These are phyloP conservation scores for Tachystola acroxantha DNA, from an alignment of 2,888 invertebrate genomes.

Conservation along the genomic window DNA sequence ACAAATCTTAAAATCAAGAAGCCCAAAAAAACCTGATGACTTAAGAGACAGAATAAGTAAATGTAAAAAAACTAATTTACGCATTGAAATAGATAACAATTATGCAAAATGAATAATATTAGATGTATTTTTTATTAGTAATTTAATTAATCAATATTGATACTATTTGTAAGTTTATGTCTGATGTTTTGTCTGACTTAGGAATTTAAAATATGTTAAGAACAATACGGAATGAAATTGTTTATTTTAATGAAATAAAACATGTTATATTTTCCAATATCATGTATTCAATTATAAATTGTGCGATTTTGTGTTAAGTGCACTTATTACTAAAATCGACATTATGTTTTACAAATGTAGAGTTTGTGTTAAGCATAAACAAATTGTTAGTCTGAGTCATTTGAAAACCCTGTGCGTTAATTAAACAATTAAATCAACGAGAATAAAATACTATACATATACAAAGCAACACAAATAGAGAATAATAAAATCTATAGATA, in stretches of 20 bases:
- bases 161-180: too few species aligned
- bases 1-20: conserved; percentile 51
- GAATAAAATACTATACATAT: conserved; percentile 9
- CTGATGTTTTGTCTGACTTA: conserved; percentile 12
- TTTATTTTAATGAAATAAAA: conserved; percentile 9
- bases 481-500: conserved; percentile 5
- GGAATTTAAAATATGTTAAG: too few species aligned
- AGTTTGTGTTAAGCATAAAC: neutral
- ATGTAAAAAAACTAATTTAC: conserved; percentile 57
- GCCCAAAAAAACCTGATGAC: conserved; percentile 13
- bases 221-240: neutral
- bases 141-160: too few species aligned
- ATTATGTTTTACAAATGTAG: neutral
- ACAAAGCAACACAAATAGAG: conserved; percentile 7
- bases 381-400: neutral
- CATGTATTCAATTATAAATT: conserved; percentile 13
- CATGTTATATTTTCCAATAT: conserved; percentile 4
- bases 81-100: conserved; percentile 72
- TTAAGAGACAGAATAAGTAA: conserved; percentile 55
- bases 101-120: conserved; percentile 30
- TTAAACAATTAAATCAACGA: neutral
- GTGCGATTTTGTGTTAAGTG: conserved; percentile 22
- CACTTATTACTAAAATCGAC: conserved; percentile 14
- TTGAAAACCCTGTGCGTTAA: conserved; percentile 1
- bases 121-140: too few species aligned